Conservation (phyloP, 2,888 invertebrate species). For the Emmelina monodactyla region DNA sequence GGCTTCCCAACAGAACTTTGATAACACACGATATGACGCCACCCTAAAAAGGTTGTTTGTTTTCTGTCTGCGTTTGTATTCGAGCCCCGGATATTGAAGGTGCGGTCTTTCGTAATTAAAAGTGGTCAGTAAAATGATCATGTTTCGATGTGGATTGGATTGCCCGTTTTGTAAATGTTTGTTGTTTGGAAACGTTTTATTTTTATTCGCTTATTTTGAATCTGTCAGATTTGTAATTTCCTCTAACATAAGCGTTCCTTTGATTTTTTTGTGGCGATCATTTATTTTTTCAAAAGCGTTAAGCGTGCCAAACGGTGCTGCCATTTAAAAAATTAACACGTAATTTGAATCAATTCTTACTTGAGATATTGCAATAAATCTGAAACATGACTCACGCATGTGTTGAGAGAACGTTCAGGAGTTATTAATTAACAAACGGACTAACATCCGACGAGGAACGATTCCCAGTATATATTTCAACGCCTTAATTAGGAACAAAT, state of each 20-base stretch:
- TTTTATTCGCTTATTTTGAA: too few relatives aligned
- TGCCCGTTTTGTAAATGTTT: too few relatives aligned
- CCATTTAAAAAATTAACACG: too few relatives aligned
- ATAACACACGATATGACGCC: constrained; percentile 41
- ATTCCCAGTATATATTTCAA: constrained; percentile 51
- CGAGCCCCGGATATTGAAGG: constrained; percentile 33
- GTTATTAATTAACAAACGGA: constrained; percentile 45
- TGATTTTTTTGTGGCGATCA: too few relatives aligned
- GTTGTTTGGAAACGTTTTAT: too few relatives aligned
- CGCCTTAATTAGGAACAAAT: constrained; percentile 56
- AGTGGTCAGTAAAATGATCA: constrained; percentile 25
- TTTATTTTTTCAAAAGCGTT: too few relatives aligned
- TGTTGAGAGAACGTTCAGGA: constrained; percentile 38
- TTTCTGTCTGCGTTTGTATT: constrained; percentile 41
- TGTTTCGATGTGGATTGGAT: constrained; percentile 16
- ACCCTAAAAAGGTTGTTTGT: constrained; percentile 41
- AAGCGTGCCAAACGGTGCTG: too few relatives aligned
- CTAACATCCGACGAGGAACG: constrained; percentile 34
- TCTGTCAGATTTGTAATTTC: too few relatives aligned
- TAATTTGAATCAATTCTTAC: constrained; percentile 8
- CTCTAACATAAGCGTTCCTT: too few relatives aligned
- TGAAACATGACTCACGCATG: constrained; percentile 37
- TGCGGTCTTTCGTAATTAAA: constrained; percentile 43
- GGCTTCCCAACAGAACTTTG: constrained; percentile 33
- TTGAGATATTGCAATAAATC: constrained; percentile 41